phyloP scores from a whole-genome alignment of 2,888 invertebrate genomes.

The Desoria tigrina region DNA sequence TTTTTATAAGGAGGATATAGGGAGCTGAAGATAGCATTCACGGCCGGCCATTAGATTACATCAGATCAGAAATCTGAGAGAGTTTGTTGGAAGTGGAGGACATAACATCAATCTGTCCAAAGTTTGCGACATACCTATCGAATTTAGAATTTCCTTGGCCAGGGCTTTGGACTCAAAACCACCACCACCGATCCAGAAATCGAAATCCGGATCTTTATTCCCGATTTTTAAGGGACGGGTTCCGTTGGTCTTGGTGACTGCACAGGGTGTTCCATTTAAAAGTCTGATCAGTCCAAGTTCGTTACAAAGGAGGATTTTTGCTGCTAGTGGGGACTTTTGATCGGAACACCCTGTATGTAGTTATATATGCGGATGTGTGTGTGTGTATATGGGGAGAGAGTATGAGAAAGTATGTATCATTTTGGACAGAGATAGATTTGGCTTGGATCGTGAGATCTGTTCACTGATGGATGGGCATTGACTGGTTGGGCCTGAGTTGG shows the following conservation, averaged over 20 bases:
- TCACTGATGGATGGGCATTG: conserved; percentile 2
- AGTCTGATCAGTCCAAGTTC: too few relatives aligned
- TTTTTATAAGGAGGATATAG: too few relatives aligned
- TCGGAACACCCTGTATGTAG: background rate
- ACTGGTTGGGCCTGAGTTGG: conserved; percentile 8
- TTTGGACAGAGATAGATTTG: conserved; percentile 9
- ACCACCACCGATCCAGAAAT: too few relatives aligned
- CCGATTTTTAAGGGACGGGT: background rate
- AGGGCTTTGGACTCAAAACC: conserved; percentile 3
- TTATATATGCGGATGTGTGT: background rate
- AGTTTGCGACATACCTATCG: conserved; percentile 4
- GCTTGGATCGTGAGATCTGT: background rate
- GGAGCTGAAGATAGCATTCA: too few relatives aligned
- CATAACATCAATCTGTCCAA: conserved; percentile 8
- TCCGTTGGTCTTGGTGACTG: too few relatives aligned
- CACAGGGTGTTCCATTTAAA: too few relatives aligned
- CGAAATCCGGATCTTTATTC: background rate
- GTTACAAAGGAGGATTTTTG: too few relatives aligned
- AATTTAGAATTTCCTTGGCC: background rate
- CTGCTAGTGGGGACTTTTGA: too few relatives aligned
- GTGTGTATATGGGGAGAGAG: background rate
- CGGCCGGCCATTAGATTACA: conserved; percentile 9
- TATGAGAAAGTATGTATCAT: background rate
- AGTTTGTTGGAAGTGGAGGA: background rate
- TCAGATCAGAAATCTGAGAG: background rate